Evolutionary conservation across 2,888 invertebrate genomes (phyloP).

Genomic region (Alentia gelatinosa): DNA sequence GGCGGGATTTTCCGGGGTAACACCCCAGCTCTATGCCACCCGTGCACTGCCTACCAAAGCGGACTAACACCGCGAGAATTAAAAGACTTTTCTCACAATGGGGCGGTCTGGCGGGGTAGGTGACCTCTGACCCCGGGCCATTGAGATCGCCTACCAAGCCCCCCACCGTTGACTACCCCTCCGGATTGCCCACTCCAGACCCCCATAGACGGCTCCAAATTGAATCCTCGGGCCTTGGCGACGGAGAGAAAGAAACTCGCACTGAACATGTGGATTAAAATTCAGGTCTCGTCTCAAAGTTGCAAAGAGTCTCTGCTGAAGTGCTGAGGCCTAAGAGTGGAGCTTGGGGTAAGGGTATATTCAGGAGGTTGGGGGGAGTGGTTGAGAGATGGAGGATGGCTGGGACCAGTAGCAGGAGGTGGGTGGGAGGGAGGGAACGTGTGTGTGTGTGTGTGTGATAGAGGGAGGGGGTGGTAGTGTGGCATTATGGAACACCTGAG

Average conservation of each 20-base stretch:
- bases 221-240: neutral
- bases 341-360: neutral
- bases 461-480: neutral
- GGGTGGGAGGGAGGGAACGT: neutral
- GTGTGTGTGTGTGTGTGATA: neutral
- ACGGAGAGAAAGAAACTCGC: neutral
- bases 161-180: neutral
- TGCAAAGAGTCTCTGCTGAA: neutral
- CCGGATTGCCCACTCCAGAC: slow-evolving; percentile 7
- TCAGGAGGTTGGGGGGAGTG: neutral
- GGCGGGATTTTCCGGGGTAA: slow-evolving; percentile 40
- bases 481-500: neutral
- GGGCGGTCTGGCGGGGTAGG: neutral
- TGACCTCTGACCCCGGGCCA: slow-evolving; percentile 26
- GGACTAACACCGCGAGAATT: slow-evolving; percentile 31
- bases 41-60: neutral
- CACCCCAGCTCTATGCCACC: slow-evolving; percentile 26
- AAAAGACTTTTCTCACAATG: slow-evolving; percentile 14
- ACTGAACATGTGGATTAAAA: slow-evolving; percentile 20
- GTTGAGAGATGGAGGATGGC: neutral
- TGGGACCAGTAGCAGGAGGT: neutral
- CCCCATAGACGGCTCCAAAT: slow-evolving; percentile 1
- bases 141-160: neutral
- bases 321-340: neutral
- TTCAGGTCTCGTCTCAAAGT: slow-evolving; percentile 37